Conservation (phyloP, 2,797 vertebrate species). For the Phoxinus dragarum region DNA sequence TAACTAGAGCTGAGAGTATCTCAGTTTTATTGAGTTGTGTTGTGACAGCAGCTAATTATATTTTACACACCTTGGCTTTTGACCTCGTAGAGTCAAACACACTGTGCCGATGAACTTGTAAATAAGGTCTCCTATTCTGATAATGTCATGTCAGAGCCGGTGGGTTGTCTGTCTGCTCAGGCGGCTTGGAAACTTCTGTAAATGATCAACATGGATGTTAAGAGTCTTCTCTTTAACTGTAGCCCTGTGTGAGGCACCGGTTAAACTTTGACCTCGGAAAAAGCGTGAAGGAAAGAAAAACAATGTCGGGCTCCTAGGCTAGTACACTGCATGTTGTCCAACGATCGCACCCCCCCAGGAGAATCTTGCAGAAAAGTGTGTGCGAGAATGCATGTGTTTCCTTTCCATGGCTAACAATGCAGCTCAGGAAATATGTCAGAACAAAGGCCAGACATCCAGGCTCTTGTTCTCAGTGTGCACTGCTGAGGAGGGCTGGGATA, state of each 20-base stretch:
- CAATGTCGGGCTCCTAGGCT: slow-evolving; percentile 57
- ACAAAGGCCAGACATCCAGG: slow-evolving; percentile 75
- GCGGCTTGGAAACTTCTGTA: slow-evolving; percentile 58
- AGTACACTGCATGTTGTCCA: slow-evolving; percentile 64
- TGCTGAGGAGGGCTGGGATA: slow-evolving; percentile 50
- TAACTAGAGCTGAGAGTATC: background rate
- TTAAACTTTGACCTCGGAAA: slow-evolving; percentile 65
- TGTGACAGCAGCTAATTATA: slow-evolving; percentile 37
- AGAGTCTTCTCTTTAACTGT: slow-evolving; percentile 45
- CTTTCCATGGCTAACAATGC: slow-evolving; percentile 77
- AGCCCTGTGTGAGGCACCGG: slow-evolving; percentile 33
- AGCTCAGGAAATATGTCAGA: slow-evolving; percentile 82
- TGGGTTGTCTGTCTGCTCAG: slow-evolving; percentile 20
- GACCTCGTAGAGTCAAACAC: slow-evolving; percentile 44
- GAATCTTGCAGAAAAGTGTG: slow-evolving; percentile 63
- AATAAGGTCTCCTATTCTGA: slow-evolving; percentile 56
- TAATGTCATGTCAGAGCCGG: slow-evolving; percentile 54
- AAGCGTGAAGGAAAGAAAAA: slow-evolving; percentile 63
- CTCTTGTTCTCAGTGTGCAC: slow-evolving; percentile 67
- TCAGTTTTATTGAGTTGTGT: background rate
- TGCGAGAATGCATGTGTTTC: slow-evolving; percentile 68
- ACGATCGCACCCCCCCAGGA: slow-evolving; percentile 63
- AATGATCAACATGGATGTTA: slow-evolving; percentile 64
- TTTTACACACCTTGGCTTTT: slow-evolving; percentile 38
- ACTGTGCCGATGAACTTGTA: slow-evolving; percentile 54